phyloP scores from a whole-genome alignment of 2,797 vertebrate species.

The Loris lydekkerianus region DNA sequence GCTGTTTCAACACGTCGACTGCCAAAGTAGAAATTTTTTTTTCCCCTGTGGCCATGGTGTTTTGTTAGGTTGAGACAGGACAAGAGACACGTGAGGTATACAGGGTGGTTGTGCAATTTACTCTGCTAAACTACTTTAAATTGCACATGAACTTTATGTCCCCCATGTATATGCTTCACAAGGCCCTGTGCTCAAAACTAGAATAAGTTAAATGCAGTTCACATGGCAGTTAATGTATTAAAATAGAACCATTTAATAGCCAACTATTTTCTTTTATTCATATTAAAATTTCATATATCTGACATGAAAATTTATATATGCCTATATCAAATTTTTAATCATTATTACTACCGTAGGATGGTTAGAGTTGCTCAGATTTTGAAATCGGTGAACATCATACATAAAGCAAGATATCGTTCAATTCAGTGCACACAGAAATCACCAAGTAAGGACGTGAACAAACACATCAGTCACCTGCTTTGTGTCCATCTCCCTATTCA shows the following conservation, averaged over 20 bases:
- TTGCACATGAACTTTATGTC: too few relatives aligned
- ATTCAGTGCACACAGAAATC: slow-evolving; percentile 11
- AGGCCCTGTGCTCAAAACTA: too few relatives aligned
- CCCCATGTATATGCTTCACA: too few relatives aligned
- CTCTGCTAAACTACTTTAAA: too few relatives aligned
- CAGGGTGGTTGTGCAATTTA: too few relatives aligned
- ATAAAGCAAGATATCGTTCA: slow-evolving; percentile 13
- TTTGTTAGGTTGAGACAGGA: too few relatives aligned
- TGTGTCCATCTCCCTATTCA: slow-evolving; percentile 89
- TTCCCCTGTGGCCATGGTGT: too few relatives aligned
- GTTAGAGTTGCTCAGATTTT: slow-evolving; percentile 5
- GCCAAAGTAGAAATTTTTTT: background rate
- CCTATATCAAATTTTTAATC: slow-evolving; percentile 40
- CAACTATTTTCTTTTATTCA: slow-evolving; percentile 43
- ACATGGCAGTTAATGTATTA: background rate
- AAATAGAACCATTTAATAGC: slow-evolving; percentile 25
- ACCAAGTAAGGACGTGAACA: background rate
- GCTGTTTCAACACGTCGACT: background rate
- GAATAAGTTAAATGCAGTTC: too few relatives aligned
- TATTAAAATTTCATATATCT: background rate
- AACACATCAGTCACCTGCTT: slow-evolving; percentile 90
- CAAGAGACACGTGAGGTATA: too few relatives aligned
- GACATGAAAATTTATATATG: slow-evolving; percentile 37
- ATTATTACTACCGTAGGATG: background rate
- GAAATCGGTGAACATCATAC: background rate